A percentile compares a stretch with the other conserved stretches of the same genome.
These are phyloP conservation scores for Colostygia pectinataria DNA, from an alignment of 2,888 invertebrate species.

Conservation along the genomic window DNA sequence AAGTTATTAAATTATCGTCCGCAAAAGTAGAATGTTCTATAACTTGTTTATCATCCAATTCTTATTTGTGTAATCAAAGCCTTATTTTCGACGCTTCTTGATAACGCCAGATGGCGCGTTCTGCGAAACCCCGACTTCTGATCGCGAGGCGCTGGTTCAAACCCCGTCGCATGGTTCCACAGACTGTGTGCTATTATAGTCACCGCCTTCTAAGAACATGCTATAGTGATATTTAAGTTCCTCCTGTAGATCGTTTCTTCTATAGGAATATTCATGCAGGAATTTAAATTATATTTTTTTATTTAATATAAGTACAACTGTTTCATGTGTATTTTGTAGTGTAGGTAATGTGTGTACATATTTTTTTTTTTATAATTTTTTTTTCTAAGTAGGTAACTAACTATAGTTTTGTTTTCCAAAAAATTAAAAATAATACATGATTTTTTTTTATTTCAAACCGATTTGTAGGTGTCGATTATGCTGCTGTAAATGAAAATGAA, in stretches of 20 bases:
- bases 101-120: conserved; percentile 29
- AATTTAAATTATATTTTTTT: conserved; percentile 31
- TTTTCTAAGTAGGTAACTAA: too few relatives aligned
- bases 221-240: conserved; percentile 30
- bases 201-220: conserved; percentile 43
- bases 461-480: too few relatives aligned
- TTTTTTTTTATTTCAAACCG: too few relatives aligned
- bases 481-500: too few relatives aligned
- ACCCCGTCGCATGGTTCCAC: conserved; percentile 40
- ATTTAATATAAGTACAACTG: conserved; percentile 10
- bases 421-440: too few relatives aligned
- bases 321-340: background rate
- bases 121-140: conserved; percentile 10
- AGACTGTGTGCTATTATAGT: conserved; percentile 35
- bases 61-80: background rate
- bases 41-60: background rate
- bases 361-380: background rate
- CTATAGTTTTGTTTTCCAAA: background rate
- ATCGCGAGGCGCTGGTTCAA: conserved; percentile 29
- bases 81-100: conserved; percentile 9
- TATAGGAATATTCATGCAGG: conserved; percentile 29
- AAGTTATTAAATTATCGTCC: too few relatives aligned
- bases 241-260: conserved; percentile 25
- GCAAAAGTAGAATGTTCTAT: background rate
- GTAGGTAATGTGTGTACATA: too few relatives aligned